Conservation (phyloP, 2,888 invertebrate genomes). For the Mesorhabditis sp. region DNA sequence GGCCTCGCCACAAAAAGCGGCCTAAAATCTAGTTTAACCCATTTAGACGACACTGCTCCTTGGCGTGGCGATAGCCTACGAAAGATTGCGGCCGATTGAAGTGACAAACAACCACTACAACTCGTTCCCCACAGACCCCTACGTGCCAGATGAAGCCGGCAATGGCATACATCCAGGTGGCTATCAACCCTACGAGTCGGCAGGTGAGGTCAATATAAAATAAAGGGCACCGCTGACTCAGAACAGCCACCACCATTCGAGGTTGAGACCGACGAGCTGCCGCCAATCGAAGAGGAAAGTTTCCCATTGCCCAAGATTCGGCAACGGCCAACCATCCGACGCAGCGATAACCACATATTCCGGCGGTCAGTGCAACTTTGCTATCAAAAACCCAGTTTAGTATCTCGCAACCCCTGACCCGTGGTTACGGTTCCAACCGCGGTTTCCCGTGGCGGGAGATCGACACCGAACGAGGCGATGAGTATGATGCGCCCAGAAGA, state of each 20-base stretch:
- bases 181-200: background rate
- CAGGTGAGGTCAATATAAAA: background rate
- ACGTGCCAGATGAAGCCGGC: background rate
- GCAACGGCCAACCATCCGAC: background rate
- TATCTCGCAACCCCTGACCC: background rate
- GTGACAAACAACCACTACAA: slow-evolving; percentile 4
- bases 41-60: no score
- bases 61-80: background rate
- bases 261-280: slow-evolving; percentile 1
- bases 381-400: background rate
- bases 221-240: background rate
- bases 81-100: slow-evolving; percentile 2
- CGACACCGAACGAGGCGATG: background rate
- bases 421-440: background rate
- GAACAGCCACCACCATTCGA: slow-evolving; percentile 1
- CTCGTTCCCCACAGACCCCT: background rate
- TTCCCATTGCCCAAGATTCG: background rate
- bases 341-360: background rate
- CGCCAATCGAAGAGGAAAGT: slow-evolving; percentile 6
- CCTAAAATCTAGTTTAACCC: no score
- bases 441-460: background rate
- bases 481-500: background rate
- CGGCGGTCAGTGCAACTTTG: background rate
- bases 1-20: no score
- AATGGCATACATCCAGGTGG: background rate